These are phyloP conservation scores for Plebejus argus DNA, from an alignment of 2,888 invertebrate genomes.

Conservation along the genomic window DNA sequence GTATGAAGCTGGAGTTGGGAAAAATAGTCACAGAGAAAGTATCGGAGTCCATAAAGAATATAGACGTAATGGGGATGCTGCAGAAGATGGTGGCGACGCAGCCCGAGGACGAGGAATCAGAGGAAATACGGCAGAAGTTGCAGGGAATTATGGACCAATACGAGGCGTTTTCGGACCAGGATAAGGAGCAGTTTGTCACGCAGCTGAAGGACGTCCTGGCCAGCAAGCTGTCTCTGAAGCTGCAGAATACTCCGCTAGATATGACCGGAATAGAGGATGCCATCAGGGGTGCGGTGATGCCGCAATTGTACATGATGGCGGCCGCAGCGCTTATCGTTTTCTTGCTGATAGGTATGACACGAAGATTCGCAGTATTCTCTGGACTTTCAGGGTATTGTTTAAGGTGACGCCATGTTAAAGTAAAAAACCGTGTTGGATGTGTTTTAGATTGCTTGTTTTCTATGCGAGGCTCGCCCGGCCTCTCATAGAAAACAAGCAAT, in stretches of 20 bases:
- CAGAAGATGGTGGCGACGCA: slow-evolving; percentile 59
- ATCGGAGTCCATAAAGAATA: slow-evolving; percentile 59
- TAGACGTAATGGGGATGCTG: slow-evolving; percentile 60
- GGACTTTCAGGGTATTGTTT: neutral
- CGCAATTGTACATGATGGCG: slow-evolving; percentile 55
- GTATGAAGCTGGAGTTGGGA: slow-evolving; percentile 49
- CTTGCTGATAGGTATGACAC: slow-evolving; percentile 45
- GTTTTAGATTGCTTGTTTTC: no score
- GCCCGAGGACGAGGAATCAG: slow-evolving; percentile 59
- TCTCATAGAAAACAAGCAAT: no score
- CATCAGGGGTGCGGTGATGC: slow-evolving; percentile 55
- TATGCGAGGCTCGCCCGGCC: no score
- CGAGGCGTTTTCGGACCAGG: slow-evolving; percentile 56
- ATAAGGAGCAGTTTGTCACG: slow-evolving; percentile 57
- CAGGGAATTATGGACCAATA: slow-evolving; percentile 57
- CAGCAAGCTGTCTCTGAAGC: slow-evolving; percentile 53
- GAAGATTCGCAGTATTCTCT: neutral
- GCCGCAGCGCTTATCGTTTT: slow-evolving; percentile 49
- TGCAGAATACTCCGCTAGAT: slow-evolving; percentile 54
- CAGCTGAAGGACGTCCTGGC: slow-evolving; percentile 63
- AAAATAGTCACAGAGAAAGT: slow-evolving; percentile 58
- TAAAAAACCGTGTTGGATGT: no score
- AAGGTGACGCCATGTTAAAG: no score
- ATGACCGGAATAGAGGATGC: slow-evolving; percentile 59
- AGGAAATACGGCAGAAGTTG: slow-evolving; percentile 56